Evolutionary conservation across 2,113 vertebrate genomes (phyloP).

Genomic region (Hippocampus guttulatus): DNA sequence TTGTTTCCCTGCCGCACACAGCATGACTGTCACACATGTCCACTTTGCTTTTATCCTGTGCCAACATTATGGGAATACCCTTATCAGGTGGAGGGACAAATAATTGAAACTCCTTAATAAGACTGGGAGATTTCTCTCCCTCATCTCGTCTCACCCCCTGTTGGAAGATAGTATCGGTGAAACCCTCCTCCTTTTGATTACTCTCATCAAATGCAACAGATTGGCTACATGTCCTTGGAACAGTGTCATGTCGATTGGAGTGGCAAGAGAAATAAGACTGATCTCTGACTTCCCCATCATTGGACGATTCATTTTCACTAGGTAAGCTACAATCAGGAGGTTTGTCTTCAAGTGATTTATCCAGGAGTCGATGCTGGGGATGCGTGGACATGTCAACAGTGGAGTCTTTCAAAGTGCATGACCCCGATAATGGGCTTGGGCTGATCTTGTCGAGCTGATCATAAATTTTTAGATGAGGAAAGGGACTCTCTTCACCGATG

Average conservation of each 20-base stretch:
- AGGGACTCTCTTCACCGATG: constrained; percentile 11
- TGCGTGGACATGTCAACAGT: constrained; percentile 26
- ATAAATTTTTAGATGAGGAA: constrained; percentile 18
- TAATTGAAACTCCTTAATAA: constrained; percentile 36
- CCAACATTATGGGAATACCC: constrained; percentile 14
- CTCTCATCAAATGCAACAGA: constrained; percentile 26
- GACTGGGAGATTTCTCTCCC: constrained; percentile 20
- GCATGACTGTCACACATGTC: constrained; percentile 31
- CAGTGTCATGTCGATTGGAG: constrained; percentile 2
- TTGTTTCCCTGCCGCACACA: constrained; percentile 34
- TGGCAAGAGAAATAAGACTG: constrained; percentile 33
- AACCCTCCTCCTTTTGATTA: constrained; percentile 25
- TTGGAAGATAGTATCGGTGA: constrained; percentile 25
- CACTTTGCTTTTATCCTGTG: constrained; percentile 32
- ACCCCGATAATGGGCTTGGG: constrained; percentile 29
- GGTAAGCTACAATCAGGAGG: constrained; percentile 14
- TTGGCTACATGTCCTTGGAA: constrained; percentile 17
- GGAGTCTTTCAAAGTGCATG: constrained; percentile 22
- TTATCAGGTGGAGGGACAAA: constrained; percentile 18
- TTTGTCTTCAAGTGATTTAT: constrained; percentile 38
- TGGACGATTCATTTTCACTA: constrained; percentile 21
- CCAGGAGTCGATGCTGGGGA: constrained; percentile 33
- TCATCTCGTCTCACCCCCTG: constrained; percentile 11
- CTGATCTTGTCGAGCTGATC: constrained; percentile 33
- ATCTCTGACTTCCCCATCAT: constrained; percentile 32